Evolutionary conservation across 2,888 invertebrate genomes (phyloP).

Genomic region (Lasioglossum figueresi): DNA sequence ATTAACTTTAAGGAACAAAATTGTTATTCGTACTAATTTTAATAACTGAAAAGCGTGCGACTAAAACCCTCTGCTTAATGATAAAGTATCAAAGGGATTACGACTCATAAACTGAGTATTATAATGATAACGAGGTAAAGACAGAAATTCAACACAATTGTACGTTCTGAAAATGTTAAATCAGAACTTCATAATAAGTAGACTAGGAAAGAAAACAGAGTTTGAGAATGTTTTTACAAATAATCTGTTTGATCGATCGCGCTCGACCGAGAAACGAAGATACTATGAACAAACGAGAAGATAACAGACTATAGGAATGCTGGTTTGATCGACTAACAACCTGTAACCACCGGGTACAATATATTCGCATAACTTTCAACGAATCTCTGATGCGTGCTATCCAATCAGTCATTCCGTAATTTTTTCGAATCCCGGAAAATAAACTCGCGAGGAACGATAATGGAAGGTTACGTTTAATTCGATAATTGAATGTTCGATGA

Average conservation of each 20-base stretch:
- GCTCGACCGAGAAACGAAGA: neutral
- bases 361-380: conserved; percentile 5
- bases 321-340: neutral
- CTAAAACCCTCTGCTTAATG: neutral
- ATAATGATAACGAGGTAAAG: too few relatives aligned
- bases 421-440: neutral
- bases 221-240: neutral
- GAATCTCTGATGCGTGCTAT: neutral
- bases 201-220: too few relatives aligned
- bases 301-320: neutral
- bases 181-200: neutral
- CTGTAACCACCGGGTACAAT: neutral
- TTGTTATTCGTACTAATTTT: neutral
- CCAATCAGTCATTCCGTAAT: neutral
- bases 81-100: too few relatives aligned
- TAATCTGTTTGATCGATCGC: neutral
- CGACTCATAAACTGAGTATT: neutral
- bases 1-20: too few relatives aligned
- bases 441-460: neutral
- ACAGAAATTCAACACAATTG: too few relatives aligned
- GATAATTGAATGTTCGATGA: conserved; percentile 2
- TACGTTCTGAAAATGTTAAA: neutral
- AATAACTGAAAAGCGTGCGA: neutral
- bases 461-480: neutral
- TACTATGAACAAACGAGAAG: neutral